phyloP scores from a whole-genome alignment of 2,888 invertebrate species.

The Protophormia terraenovae region DNA sequence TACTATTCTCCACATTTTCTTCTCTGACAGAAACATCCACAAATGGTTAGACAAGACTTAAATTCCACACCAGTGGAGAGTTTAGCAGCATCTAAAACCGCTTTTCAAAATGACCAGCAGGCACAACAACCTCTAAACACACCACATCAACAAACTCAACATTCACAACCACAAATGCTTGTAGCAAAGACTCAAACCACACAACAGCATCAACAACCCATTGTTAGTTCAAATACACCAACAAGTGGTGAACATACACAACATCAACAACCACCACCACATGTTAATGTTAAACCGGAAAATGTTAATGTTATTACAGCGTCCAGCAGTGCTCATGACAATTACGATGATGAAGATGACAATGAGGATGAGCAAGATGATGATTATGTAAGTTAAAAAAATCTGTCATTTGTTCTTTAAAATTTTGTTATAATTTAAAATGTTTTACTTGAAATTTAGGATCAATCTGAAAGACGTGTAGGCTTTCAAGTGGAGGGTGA shows the following conservation, averaged over 20 bases:
- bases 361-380: conserved; percentile 87
- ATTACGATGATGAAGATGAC: conserved; percentile 83
- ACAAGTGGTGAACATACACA: conserved; percentile 23
- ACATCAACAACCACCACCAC: conserved; percentile 60
- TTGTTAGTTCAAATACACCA: conserved; percentile 41
- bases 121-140: conserved; percentile 37
- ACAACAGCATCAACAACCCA: conserved; percentile 3
- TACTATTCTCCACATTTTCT: background rate
- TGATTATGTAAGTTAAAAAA: conserved; percentile 83
- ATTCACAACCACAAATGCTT: conserved; percentile 64
- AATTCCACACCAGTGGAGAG: conserved; percentile 75
- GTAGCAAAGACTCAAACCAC: conserved; percentile 66
- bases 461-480: conserved; percentile 84
- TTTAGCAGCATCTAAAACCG: conserved; percentile 73
- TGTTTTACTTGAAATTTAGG: conserved; percentile 74
- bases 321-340: conserved; percentile 63
- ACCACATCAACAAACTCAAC: conserved; percentile 69
- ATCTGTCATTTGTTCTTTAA: background rate
- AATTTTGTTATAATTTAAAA: background rate
- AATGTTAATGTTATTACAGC: conserved; percentile 73
- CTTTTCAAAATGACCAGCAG: conserved; percentile 53
- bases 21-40: conserved; percentile 72
- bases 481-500: conserved; percentile 84
- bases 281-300: conserved; percentile 66
- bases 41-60: conserved; percentile 72